Evolutionary conservation across 2,797 vertebrate genomes (phyloP).

Genomic region (Lagorchestes hirsutus): DNA sequence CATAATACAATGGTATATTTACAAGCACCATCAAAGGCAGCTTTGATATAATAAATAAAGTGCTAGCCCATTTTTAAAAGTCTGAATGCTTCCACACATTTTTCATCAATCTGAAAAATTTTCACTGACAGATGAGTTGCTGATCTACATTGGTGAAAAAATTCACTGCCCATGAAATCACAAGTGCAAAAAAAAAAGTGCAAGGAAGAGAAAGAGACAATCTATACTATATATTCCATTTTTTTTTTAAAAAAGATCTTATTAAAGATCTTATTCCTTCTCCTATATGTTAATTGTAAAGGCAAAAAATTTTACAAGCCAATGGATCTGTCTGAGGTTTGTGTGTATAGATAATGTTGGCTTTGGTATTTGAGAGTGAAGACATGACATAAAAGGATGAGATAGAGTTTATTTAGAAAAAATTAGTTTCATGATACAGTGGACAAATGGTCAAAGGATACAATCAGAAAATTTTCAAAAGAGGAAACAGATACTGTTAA

Average conservation of each 20-base stretch:
- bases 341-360: background rate
- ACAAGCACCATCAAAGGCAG: background rate
- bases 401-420: background rate
- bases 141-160: background rate
- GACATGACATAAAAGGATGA: background rate
- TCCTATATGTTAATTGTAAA: background rate
- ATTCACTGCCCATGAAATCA: background rate
- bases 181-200: background rate
- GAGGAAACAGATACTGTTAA: background rate
- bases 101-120: background rate
- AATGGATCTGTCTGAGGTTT: background rate
- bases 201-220: background rate
- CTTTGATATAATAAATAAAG: background rate
- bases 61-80: background rate
- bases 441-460: background rate
- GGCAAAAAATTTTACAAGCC: background rate
- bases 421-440: background rate
- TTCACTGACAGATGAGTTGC: background rate
- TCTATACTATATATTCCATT: background rate
- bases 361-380: background rate
- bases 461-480: background rate
- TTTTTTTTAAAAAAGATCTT: background rate
- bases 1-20: background rate
- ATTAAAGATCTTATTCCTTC: background rate
- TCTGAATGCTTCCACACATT: background rate